phyloP scores from a whole-genome alignment of 2,888 invertebrate genomes.

The Mythimna pallens region DNA sequence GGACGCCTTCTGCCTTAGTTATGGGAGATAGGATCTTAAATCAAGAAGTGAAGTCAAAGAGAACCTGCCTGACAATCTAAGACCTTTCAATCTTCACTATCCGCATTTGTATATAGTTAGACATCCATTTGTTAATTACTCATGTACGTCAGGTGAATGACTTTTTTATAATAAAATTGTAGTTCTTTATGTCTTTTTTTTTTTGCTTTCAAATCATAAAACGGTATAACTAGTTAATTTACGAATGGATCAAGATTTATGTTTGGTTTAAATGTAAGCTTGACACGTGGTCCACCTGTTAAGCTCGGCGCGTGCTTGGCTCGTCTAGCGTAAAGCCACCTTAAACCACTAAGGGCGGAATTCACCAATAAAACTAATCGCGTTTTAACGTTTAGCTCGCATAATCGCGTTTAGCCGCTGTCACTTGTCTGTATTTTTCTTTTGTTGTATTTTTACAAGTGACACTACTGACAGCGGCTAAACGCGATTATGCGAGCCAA shows the following conservation, averaged over 20 bases:
- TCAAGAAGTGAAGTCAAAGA: no score
- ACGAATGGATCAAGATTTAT: conserved; percentile 30
- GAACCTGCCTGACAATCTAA: no score
- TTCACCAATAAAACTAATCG: no score
- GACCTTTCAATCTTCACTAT: not conserved
- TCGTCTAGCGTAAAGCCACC: no score
- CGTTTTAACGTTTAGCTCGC: no score
- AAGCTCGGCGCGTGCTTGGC: not conserved
- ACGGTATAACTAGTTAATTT: conserved; percentile 42
- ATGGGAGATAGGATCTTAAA: no score
- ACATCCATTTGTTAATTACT: conserved; percentile 29
- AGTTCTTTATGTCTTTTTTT: conserved; percentile 17
- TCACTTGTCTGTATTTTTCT: no score
- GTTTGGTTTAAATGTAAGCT: not conserved
- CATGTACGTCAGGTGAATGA: conserved; percentile 33
- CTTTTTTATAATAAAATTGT: conserved; percentile 27
- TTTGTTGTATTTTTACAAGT: no score
- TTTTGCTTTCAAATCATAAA: conserved; percentile 24
- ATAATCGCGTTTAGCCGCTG: no score
- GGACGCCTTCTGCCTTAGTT: no score
- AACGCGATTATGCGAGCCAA: no score
- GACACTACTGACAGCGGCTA: no score
- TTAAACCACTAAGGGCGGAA: not conserved
- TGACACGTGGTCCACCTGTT: not conserved
- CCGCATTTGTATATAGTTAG: not conserved